Base-by-base conservation (phyloP, 1,140 invertebrate genomes). In the Apis cerana region DNA sequence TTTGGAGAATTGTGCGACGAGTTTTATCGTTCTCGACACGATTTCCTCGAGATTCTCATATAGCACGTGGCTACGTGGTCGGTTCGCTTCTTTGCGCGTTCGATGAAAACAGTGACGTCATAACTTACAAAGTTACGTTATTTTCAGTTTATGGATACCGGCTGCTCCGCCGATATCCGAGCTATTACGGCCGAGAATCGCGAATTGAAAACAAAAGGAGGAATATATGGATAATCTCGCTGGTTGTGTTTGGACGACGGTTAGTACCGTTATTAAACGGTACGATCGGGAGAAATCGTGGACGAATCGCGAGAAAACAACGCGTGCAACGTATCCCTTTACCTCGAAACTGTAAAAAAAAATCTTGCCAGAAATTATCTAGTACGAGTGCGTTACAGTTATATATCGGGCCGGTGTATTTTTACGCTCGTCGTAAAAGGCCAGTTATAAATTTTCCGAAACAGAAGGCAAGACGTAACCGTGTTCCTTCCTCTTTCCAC, bases 121-220 rank as follows among this genome's bases (percentile, higher is more conserved):
- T 86, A 86, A 87, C 77, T 86, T 77, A 69, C 56, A 13, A 8
- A 75, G 84, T 85, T 80, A 85, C 50, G 72, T 78, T 80, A 83
- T 87, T 87, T 61, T 84, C 62, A 52, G 75, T 87, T 87, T 83
- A 83, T 80, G 80, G 56, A 80, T 59, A 76, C 82, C 85, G 81
- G 27, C 81, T 84, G 81, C 54, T 50, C 27, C 74, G 65, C 12
- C 70, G 71, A 76, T 76, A 82, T 76, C 80, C 80, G 43, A 70
- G 81, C 78, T 82, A 82, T 82, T 82, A 71, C 81, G 27, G 33
- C 17, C 21, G 23, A 52, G 21, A 77, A 78, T 82, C 81, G 65
- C 75, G 81, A 19, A 82, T 82, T 70, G 80, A 82, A 77, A 82
- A 82, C 74, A 70, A 82, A 77, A 70, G 74, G 17, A 82, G 75